Conservation (phyloP, 1,140 invertebrate species). For the Goniozus legneri region DNA sequence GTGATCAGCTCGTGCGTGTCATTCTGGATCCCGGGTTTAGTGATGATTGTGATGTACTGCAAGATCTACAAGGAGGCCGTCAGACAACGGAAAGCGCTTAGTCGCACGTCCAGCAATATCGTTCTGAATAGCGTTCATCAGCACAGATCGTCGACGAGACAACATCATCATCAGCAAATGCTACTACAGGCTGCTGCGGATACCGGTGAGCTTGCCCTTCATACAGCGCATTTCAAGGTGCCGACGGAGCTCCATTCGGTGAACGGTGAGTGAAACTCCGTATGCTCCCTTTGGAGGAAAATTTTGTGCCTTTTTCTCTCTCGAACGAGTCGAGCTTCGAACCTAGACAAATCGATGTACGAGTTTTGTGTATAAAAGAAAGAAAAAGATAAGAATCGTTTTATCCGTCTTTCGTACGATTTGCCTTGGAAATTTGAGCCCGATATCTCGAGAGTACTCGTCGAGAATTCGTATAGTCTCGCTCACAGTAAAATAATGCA, state of each 20-base stretch:
- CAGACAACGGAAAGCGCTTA: conserved; percentile 80
- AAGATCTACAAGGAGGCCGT: conserved; percentile 87
- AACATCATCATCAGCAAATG: conserved; percentile 48
- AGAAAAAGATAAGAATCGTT: too few relatives aligned
- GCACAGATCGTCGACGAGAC: conserved; percentile 64
- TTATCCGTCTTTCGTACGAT: too few relatives aligned
- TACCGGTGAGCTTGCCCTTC: conserved; percentile 43
- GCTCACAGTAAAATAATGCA: too few relatives aligned
- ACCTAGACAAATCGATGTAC: too few relatives aligned
- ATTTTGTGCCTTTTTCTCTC: too few relatives aligned
- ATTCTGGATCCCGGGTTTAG: conserved; percentile 91
- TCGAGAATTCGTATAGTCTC: too few relatives aligned
- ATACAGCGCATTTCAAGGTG: conserved; percentile 39
- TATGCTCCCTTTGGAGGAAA: too few relatives aligned
- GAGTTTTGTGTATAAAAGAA: too few relatives aligned
- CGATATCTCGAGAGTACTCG: too few relatives aligned
- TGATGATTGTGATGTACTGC: conserved; percentile 92
- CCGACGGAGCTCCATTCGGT: conserved; percentile 37
- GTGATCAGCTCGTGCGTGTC: conserved; percentile 88
- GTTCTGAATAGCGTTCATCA: conserved; percentile 78
- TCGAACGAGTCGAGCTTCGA: too few relatives aligned
- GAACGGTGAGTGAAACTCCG: conserved; percentile 33
- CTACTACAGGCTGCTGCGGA: conserved; percentile 46
- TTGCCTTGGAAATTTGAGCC: too few relatives aligned
- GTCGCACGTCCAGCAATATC: conserved; percentile 76